Conservation (phyloP, 2,888 invertebrate genomes). For the Alsophila aescularia region DNA sequence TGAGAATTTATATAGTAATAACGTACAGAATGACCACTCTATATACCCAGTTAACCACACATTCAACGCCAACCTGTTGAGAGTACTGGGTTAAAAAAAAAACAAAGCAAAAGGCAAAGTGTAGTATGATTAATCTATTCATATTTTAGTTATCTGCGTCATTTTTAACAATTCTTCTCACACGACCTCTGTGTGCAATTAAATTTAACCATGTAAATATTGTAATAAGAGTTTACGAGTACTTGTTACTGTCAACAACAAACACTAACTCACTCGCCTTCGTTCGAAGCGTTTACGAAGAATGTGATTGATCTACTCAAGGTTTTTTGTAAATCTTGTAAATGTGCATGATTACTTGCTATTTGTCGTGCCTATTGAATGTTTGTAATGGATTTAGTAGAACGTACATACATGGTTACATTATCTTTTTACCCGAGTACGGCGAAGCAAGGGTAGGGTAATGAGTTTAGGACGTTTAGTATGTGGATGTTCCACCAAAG, state of each 20-base stretch:
- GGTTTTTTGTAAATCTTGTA: not conserved
- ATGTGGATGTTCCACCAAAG: no score
- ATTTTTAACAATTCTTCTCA: not conserved
- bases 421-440: no score
- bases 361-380: not conserved
- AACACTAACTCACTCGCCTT: not conserved
- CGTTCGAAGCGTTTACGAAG: not conserved
- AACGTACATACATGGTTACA: no score
- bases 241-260: not conserved
- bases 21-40: no score
- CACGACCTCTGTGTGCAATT: not conserved
- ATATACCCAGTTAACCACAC: no score
- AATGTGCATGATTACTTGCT: not conserved
- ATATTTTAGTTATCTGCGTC: not conserved
- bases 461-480: no score
- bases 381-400: not conserved
- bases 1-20: no score
- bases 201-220: not conserved
- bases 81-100: no score
- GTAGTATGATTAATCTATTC: no score
- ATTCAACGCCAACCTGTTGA: no score
- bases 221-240: not conserved
- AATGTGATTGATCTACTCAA: conserved; percentile 1
- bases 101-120: no score
- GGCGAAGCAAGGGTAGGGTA: no score